Evolutionary conservation across 1,140 invertebrate species (phyloP), one percentile per base, ranked within the genome.

Genomic region (Neuroterus valhalla): DNA sequence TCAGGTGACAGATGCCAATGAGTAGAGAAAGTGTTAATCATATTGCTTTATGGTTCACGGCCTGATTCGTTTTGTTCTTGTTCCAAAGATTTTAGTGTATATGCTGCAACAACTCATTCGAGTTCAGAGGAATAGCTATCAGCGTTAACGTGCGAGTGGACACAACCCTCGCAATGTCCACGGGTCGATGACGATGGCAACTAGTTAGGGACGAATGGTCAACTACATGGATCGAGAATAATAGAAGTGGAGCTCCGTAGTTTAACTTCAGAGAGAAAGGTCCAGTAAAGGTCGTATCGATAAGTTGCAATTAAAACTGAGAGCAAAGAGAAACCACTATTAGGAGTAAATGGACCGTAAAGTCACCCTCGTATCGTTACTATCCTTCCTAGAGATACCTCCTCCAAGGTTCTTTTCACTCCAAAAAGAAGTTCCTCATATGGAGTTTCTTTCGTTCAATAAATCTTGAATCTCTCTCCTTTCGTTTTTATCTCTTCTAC

Each of bases 91-190:
- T 38, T 38, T 38, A 38, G 31, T 38, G 31, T 10, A 5, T 31
- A 62, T 62, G 15, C 8, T 14, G 12, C 14, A 62, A 62, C 31
- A 26, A 26, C 26, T 31, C 15, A 31, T 62, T 15, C 1, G 17
- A 17, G 15, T 19, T 50, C 3, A 12, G 26, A 76, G 66, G 68
- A 55, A 71, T 66, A 72, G 80, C 83, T 88, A 87, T 86, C 84
- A 80, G 82, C 79, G 83, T 87, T 87, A 86, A 87, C 85, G 85
- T 85, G 79, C 81, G 81, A 83, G 78, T 81, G 83, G 83, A 82
- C 81, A 84, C 84, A 73, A 46, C 70, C 71, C 72, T 38, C 68
- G 80, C 72, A 45, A 67, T 71, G 68, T 70, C 14, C 48, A 75
- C 31, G 15, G 79, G 80, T 81, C 80, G 85, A 86, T 87, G 84